phyloP scores from a whole-genome alignment of 1,140 invertebrate genomes.

The Tetraneura akinire region DNA sequence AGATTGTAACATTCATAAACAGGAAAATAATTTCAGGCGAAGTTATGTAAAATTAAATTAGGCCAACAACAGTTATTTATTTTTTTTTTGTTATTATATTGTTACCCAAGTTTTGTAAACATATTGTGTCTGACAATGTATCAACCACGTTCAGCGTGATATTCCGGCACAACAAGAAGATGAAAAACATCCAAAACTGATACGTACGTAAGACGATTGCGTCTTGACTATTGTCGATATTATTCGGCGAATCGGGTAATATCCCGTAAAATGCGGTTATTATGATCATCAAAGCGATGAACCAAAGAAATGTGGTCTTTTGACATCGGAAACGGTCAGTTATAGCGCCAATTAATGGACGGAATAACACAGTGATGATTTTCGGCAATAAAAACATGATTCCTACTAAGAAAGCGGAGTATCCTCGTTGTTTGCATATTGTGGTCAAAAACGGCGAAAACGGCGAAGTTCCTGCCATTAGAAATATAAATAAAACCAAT shows the following conservation, averaged over 20 bases:
- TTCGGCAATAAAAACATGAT: conserved; percentile 77
- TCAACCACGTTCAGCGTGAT: background rate
- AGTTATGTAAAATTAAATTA: too few species aligned
- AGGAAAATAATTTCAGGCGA: too few species aligned
- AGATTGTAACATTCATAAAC: too few species aligned
- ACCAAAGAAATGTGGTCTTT: conserved; percentile 71
- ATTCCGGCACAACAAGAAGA: background rate
- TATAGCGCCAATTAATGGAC: conserved; percentile 76
- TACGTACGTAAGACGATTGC: background rate
- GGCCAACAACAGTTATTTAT: too few species aligned
- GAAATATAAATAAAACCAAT: too few species aligned
- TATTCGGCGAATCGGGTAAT: background rate
- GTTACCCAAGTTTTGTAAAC: background rate
- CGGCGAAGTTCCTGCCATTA: conserved; percentile 71
- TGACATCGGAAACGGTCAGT: conserved; percentile 78
- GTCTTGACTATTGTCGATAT: too few species aligned
- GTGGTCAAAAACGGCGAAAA: conserved; percentile 80
- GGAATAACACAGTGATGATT: conserved; percentile 75
- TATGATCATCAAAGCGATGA: background rate
- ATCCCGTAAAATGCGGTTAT: background rate
- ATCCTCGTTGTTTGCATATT: conserved; percentile 79
- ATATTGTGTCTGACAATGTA: background rate
- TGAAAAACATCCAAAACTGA: background rate
- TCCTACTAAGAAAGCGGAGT: conserved; percentile 74
- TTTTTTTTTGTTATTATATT: too few species aligned